These are phyloP conservation scores for Galago senegalensis DNA, from an alignment of 2,797 vertebrate genomes.

Conservation along the genomic window DNA sequence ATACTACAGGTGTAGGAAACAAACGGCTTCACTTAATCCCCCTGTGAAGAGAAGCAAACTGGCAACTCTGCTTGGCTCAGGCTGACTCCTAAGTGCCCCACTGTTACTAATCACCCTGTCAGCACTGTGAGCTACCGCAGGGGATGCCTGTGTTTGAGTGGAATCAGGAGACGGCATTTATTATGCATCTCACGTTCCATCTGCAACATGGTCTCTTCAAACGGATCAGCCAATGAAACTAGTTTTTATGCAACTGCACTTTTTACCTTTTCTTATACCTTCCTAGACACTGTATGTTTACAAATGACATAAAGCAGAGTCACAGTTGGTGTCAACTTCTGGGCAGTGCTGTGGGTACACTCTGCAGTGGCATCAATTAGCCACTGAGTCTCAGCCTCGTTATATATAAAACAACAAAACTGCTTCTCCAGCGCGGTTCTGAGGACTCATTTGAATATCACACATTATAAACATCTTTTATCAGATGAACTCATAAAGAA, in stretches of 20 bases:
- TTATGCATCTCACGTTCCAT: background rate
- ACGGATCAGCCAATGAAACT: background rate
- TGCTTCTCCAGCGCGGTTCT: background rate
- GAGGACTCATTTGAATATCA: background rate
- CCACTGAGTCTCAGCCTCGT: background rate
- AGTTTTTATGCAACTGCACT: background rate
- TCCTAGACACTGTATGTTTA: background rate
- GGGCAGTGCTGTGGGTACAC: background rate
- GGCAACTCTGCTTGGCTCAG: background rate
- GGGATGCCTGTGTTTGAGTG: background rate
- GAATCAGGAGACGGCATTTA: rapidly evolving
- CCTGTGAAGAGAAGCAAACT: background rate
- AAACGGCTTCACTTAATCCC: background rate
- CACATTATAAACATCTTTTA: background rate
- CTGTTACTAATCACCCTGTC: background rate
- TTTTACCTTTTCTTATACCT: background rate
- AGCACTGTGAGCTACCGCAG: background rate
- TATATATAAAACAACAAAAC: background rate
- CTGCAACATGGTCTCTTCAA: background rate
- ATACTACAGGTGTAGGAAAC: background rate
- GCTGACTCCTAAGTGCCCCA: background rate
- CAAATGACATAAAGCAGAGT: background rate
- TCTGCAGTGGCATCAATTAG: background rate
- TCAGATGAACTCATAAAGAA: background rate
- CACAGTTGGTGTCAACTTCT: background rate